phyloP scores from a whole-genome alignment of 1,140 invertebrate genomes.

The Trichonephila inaurata region DNA sequence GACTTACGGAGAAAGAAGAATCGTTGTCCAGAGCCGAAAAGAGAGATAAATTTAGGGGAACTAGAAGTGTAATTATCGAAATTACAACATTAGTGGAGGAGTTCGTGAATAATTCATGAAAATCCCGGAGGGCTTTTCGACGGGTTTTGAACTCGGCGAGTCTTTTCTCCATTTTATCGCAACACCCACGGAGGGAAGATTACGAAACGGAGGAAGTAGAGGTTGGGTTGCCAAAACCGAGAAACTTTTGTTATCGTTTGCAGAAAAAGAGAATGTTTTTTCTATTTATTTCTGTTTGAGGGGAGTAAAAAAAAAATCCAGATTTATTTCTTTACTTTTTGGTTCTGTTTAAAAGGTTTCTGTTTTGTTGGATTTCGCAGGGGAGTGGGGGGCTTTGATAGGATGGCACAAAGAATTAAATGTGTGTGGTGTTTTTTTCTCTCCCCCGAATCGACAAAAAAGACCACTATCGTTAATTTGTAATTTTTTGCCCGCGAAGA shows the following conservation, averaged over 20 bases:
- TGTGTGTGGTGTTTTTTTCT: no score
- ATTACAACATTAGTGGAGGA: constrained; percentile 60
- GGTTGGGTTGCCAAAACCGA: constrained; percentile 15
- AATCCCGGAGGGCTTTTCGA: neutral
- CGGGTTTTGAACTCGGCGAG: neutral
- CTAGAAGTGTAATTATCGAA: constrained; percentile 68
- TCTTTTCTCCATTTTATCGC: neutral
- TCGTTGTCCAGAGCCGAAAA: neutral
- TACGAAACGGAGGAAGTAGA: constrained; percentile 26
- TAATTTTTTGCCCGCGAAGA: no score
- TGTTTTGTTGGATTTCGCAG: no score
- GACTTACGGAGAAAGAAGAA: neutral
- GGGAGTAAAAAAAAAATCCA: no score
- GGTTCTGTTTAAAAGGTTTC: no score
- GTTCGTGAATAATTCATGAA: constrained; percentile 66
- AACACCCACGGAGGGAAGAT: constrained; percentile 16
- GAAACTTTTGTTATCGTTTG: constrained; percentile 36
- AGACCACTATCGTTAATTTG: no score
- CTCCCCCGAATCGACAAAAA: no score
- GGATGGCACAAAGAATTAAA: no score
- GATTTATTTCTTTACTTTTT: no score
- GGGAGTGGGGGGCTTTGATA: no score
- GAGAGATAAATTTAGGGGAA: constrained; percentile 61
- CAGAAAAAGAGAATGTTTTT: neutral
- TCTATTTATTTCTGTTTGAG: neutral